Evolutionary conservation across 2,888 invertebrate species (phyloP), one percentile per base, ranked within the genome.

Genomic region (Chrysolina oricalcia): DNA sequence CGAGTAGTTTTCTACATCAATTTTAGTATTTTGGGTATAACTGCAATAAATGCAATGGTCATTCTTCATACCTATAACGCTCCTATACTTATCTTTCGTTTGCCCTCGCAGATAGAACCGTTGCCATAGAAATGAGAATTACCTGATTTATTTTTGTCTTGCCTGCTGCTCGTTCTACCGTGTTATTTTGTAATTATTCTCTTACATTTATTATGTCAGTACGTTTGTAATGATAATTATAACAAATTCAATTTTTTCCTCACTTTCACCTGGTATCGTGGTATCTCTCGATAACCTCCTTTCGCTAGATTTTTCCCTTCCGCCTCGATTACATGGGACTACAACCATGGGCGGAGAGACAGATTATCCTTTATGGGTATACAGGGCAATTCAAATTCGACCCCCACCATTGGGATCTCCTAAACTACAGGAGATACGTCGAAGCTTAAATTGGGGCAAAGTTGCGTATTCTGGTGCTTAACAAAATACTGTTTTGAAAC

Each of bases 231-330:
- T 62, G 43, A 70, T 76, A 73, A 76, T 76, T 76, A 68, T 67
- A 70, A 73, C 67, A 48, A 67, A 76, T 63, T 67, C 59, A 53
- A 46, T 63, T 76, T 70, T 73, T 73, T 73, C 68, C 63, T 19
- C 35, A 73, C 76, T 76, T 76, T 76, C 76, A 76, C 76, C 66
- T 40, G 74, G 27, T 73, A 63, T 62, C 43, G 23, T 19, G 64
- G 21, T 63, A 56, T 67, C 43, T 48, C 40, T 69, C 46, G 53
- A 53, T 76, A 73, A 76, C 76, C 76, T 76, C 73, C 76, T 76
- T 76, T 76, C 76, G 73, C 66, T 67, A 15, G 48, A 48, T 64
- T 62, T 35, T 70, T 70, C 23, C 35, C 70, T 70, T 70, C 70
- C 70, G 48, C 35, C 17, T 68, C 27, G 66, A 50, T 70, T 67